A percentile compares a stretch with the other conserved stretches of the same genome.
Conservation (phyloP, 2,113 vertebrate species). For the Gracilinanus agilis region DNA sequence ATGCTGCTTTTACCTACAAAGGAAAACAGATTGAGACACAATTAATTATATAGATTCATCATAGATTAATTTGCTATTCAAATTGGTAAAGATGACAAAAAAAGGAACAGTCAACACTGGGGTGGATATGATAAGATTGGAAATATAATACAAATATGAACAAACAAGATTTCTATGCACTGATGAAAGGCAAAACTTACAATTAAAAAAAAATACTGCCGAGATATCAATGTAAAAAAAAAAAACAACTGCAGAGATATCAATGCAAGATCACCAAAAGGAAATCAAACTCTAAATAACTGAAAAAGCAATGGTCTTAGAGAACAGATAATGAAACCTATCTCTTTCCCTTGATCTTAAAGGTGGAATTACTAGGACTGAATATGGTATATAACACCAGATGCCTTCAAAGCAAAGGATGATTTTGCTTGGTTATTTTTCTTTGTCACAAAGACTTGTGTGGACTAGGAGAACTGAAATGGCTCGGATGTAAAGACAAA, state of each 20-base stretch:
- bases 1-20: slow-evolving; percentile 90
- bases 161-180: not conserved
- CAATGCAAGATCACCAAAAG: not conserved
- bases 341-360: not conserved
- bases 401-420: not conserved
- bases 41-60: not conserved
- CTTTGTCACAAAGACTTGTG: not conserved
- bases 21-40: not conserved
- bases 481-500: not conserved
- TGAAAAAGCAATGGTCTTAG: not conserved
- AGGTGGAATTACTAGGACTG: not conserved
- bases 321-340: not conserved
- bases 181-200: not conserved
- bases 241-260: not conserved
- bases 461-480: not conserved
- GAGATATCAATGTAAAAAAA: no score
- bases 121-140: not conserved
- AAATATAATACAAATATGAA: not conserved
- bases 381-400: not conserved
- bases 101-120: not conserved
- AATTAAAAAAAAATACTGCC: no score
- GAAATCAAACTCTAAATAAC: not conserved
- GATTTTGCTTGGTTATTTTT: not conserved
- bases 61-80: not conserved
- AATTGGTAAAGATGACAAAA: not conserved